These are phyloP conservation scores for Cossypha dichroa DNA, from an alignment of 2,797 vertebrate genomes.

Conservation along the genomic window DNA sequence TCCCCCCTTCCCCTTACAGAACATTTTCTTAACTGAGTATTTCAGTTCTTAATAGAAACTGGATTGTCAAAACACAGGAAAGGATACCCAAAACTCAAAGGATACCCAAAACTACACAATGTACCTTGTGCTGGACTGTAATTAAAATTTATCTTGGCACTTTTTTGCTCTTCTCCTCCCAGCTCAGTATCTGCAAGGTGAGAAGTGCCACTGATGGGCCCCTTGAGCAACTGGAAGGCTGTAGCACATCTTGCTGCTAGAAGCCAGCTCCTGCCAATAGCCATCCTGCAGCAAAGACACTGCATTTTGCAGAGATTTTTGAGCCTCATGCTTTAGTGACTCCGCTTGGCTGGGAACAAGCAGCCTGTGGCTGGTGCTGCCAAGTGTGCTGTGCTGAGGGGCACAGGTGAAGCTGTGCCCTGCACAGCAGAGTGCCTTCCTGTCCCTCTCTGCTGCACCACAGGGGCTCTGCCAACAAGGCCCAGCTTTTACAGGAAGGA, in stretches of 20 bases:
- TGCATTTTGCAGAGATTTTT: not conserved
- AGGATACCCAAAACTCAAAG: not conserved
- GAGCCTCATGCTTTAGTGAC: rapidly evolving
- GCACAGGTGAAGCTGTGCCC: rapidly evolving
- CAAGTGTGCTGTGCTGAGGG: rapidly evolving
- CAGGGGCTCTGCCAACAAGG: not conserved
- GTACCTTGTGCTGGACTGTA: not conserved
- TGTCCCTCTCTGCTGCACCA: not conserved
- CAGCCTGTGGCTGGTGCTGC: not conserved
- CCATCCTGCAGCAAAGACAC: not conserved
- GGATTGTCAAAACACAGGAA: not conserved
- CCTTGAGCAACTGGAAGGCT: not conserved
- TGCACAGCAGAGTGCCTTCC: rapidly evolving
- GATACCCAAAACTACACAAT: not conserved
- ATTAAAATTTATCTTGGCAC: not conserved
- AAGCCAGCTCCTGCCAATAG: not conserved
- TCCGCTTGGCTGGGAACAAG: not conserved
- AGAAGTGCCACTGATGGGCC: not conserved
- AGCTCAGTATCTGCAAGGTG: not conserved
- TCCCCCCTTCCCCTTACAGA: not conserved
- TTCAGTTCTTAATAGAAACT: not conserved
- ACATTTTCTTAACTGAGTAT: not conserved
- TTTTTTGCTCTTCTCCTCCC: not conserved
- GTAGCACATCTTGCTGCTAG: not conserved
- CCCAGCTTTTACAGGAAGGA: not conserved